Evolutionary conservation across 2,113 vertebrate species (phyloP).

Genomic region (Nibea albiflora): DNA sequence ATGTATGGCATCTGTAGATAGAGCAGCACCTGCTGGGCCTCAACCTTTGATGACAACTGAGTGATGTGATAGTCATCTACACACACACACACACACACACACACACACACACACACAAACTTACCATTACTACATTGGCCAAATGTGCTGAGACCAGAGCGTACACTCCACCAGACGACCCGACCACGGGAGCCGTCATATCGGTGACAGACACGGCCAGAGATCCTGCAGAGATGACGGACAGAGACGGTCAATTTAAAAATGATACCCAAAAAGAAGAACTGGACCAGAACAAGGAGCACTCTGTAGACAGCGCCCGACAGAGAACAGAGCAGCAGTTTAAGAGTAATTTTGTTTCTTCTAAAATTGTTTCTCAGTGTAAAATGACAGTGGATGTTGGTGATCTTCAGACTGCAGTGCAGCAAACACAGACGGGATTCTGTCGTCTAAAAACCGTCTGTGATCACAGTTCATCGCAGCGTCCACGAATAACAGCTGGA

Average conservation of each 20-base stretch:
- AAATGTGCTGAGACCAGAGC: conserved; percentile 97
- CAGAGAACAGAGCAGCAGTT: too few relatives aligned
- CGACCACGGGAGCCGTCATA: conserved; percentile 95
- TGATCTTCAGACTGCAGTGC: too few relatives aligned
- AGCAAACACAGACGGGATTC: too few relatives aligned
- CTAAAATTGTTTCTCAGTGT: too few relatives aligned
- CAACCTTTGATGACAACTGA: conserved; percentile 52
- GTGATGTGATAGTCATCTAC: conserved; percentile 46
- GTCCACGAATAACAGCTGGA: too few relatives aligned
- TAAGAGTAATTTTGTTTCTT: too few relatives aligned
- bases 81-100: conserved; percentile 15
- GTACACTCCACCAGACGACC: conserved; percentile 96
- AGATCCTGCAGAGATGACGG: conserved; percentile 86
- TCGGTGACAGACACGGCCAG: conserved; percentile 95
- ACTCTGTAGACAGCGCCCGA: too few relatives aligned
- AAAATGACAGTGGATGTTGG: too few relatives aligned
- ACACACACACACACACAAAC: conserved; percentile 34
- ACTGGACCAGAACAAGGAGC: too few relatives aligned
- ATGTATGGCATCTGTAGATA: conserved; percentile 70
- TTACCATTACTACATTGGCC: conserved; percentile 98
- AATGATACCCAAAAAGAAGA: background rate
- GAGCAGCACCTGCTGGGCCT: conserved; percentile 54
- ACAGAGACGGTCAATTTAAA: background rate
- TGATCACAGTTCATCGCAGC: too few relatives aligned
- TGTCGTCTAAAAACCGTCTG: too few relatives aligned